Conservation (phyloP, 2,797 vertebrate species). For the Antennarius maculatus region DNA sequence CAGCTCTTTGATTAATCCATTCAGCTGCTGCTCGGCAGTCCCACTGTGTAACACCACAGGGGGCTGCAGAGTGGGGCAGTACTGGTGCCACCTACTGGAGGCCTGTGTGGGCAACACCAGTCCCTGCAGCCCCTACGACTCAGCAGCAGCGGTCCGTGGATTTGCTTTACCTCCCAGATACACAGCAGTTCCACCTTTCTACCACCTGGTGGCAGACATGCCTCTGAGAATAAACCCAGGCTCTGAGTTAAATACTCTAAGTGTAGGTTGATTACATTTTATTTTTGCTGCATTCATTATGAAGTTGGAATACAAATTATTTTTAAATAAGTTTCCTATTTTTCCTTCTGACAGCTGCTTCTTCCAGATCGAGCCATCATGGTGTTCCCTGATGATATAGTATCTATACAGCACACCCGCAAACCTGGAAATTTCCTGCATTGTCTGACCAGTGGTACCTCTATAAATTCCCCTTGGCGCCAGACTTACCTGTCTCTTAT, state of each 20-base stretch:
- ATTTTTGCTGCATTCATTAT: background rate
- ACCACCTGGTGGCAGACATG: conserved; percentile 81
- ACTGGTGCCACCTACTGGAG: conserved; percentile 85
- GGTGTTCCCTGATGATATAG: conserved; percentile 83
- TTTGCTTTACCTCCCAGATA: conserved; percentile 78
- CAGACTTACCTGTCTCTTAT: conserved; percentile 81
- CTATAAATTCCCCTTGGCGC: conserved; percentile 76
- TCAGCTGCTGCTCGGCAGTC: conserved; percentile 78
- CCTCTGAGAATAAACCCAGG: conserved; percentile 69
- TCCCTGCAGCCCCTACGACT: conserved; percentile 79
- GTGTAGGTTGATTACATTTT: conserved; percentile 61
- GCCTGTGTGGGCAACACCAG: conserved; percentile 73
- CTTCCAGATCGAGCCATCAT: conserved; percentile 68
- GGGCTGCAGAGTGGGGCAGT: conserved; percentile 75
- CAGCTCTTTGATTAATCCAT: conserved; percentile 77
- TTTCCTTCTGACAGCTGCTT: conserved; percentile 63
- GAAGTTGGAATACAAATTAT: background rate
- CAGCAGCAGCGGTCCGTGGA: conserved; percentile 36
- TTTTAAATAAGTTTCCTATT: background rate
- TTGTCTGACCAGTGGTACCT: conserved; percentile 59
- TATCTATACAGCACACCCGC: conserved; percentile 82
- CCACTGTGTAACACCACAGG: conserved; percentile 84
- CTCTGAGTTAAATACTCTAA: conserved; percentile 65
- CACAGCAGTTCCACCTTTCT: conserved; percentile 72
- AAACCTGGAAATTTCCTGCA: conserved; percentile 72